Evolutionary conservation across 2,113 vertebrate genomes (phyloP), one percentile per base, ranked within the genome.

Genomic region (Mixornis gularis): DNA sequence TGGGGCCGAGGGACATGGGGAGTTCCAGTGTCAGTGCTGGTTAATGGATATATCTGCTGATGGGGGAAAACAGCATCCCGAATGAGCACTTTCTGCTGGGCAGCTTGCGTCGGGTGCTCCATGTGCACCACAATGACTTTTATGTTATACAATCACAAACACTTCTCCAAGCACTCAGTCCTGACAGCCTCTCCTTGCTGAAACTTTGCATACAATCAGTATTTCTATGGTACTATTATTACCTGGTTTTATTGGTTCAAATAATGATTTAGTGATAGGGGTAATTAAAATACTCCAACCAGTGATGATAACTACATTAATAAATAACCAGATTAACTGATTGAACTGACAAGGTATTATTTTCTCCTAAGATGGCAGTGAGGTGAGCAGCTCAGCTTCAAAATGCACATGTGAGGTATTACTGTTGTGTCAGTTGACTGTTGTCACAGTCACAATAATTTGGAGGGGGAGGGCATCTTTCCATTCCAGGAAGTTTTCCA

Each of bases 81-180:
- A 44, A n/a, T 22, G 63, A 64, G 48, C 56, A 34, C 41, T 17
- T 93, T 59, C 52, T 81, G 11, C 36, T 26, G 29, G 44, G 32
- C 18, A 78, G 16, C 60, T 49, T 17, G 2, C 36, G 36, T 7
- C 0, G 0, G 49, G 13, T 24, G 16, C 40, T 59, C 22, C 4
- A 24, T 14, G 60, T 22, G 69, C 13, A 13, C 21, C 49, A 11
- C 7, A 6, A 44, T 38, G 44, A 30, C 21, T 69, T 68, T 70
- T 58, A n/a, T 20, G 17, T 52, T 34, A 56, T 10, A 64, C 10
- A 77, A 13, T 15, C n/a, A 44, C 64, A 87, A 43, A 58, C 13
- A 60, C 32, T 24, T 21, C 53, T 88, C 64, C 34, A 48, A 73
- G n/a, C 17, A 52, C 24, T 76, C 32, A 7, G 40, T 13, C 25